Evolutionary conservation across 1,140 invertebrate species (phyloP), one percentile per base, ranked within the genome.

Genomic region (Drosophila sp.): DNA sequence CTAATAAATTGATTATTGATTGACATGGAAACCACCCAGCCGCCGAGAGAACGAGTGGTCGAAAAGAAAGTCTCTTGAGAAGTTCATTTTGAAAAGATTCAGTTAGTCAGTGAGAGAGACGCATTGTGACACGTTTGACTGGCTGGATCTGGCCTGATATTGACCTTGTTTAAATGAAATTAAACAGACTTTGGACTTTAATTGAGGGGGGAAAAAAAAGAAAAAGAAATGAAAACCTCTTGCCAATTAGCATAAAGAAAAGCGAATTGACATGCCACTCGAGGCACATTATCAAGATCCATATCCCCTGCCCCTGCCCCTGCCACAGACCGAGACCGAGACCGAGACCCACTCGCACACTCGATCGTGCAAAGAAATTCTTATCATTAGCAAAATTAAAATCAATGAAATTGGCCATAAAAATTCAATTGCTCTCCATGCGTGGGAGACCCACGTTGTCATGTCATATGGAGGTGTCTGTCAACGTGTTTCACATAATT

Each of bases 311-410:
- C 50, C 33, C 17, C 17, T 3, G 1, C 38, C 10, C 38, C 3
- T 40, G n/a, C 1, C 23, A 4, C 7, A 35, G 54, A 25, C 40
- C 41, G 60, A 17, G 17, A 17, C 17, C 17, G 17, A 17, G 17
- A 17, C 17, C 17, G 17, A 17, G 17, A 55, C 40, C 50, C 50
- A 70, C 56, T 66, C 30, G 17, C 17, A 17, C 25, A 35, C 5
- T 2, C 8, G 27, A 71, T 73, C 83, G 82, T 87, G 82, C 82
- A 82, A 86, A 86, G 84, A 86, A 86, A 86, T 63, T 76, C 79
- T 86, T 87, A 86, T 86, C 83, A 86, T 86, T 87, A 87, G 83
- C 83, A 87, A 87, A 87, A 89, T 87, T 87, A 87, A 89, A 87
- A 87, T 87, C 83, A 87, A 87, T 87, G 83, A 89, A 87, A 87